Evolutionary conservation across 2,113 vertebrate genomes (phyloP), one percentile per base, ranked within the genome.

Genomic region (Capreolus pygargus): DNA sequence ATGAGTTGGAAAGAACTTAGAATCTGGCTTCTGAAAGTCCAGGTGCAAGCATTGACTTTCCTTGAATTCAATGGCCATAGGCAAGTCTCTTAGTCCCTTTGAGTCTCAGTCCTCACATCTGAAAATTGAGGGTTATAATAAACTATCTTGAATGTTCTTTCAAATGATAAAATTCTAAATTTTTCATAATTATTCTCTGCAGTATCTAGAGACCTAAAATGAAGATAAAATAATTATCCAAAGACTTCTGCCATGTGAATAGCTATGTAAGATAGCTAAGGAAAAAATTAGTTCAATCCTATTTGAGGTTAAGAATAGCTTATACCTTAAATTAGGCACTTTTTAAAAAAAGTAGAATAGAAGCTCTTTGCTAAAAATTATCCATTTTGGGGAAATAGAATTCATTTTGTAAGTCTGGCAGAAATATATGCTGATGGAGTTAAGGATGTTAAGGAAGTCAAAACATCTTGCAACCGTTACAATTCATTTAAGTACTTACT

Each of bases 401-500:
- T 89, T 57, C 89, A 81, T 97, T 97, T 97, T 96, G 86, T 94
- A 97, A 96, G 74, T 57, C 60, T 96, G 89, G 64, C 93, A 97
- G 91, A 96, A 98, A 97, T 94, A 89, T 58, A 64, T 96, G 97
- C 93, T 97, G 95, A 96, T 85, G 45, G 55, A 92, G 61, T 86
- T 76, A 39, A 67, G 45, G 43, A 84, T 92, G 74, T 81, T 61
- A 95, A 94, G 36, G n/a, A 94, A 60, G 91, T 45, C 61, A 78
- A 92, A 92, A 97, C 95, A 97, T 94, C 91, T 94, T 98, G 91
- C 96, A 58, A 50, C 6, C 6, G 82, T 93, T 92, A 87, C 91
- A 97, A 93, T 55, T 97, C 94, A 98, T 89, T 98, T 97, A 97
- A 95, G 81, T 64, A 86, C 67, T 97, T 97, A 94, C 78, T 87